Evolutionary conservation across 1,140 invertebrate genomes (phyloP).

Genomic region (Leptestheria dahalacensis): DNA sequence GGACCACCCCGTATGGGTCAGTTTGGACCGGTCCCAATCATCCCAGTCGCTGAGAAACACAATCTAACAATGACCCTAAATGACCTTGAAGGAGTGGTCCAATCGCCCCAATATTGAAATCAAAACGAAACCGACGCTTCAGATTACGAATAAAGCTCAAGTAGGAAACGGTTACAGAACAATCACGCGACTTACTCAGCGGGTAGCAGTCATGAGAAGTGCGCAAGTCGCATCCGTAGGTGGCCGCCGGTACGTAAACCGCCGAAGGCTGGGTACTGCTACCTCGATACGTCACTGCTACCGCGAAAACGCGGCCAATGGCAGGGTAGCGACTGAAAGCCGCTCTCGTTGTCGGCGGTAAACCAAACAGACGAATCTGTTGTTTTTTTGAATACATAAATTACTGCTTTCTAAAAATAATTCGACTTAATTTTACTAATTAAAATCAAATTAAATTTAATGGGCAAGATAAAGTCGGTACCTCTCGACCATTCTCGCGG

Average conservation of each 20-base stretch:
- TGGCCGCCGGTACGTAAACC: constrained; percentile 46
- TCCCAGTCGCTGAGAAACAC: no score
- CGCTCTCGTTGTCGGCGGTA: constrained; percentile 27
- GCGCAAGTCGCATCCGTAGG: constrained; percentile 42
- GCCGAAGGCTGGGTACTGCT: constrained; percentile 30
- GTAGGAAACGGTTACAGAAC: no score
- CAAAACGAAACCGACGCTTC: no score
- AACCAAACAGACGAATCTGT: constrained; percentile 13
- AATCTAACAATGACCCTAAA: no score
- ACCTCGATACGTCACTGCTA: constrained; percentile 35
- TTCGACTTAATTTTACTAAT: no score
- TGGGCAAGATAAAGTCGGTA: constrained; percentile 30
- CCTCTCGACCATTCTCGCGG: constrained; percentile 36
- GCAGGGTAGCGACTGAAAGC: constrained; percentile 44
- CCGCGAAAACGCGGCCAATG: constrained; percentile 42
- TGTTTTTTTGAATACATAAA: constrained; percentile 5
- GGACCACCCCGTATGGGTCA: no score
- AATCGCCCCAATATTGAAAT: no score
- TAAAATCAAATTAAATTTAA: no score
- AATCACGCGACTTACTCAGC: constrained; percentile 17
- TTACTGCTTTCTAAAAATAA: constrained; percentile 10
- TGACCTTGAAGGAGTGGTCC: no score
- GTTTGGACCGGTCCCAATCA: no score
- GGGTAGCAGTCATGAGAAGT: constrained; percentile 18
- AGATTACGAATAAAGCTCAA: no score